Evolutionary conservation across 1,140 invertebrate genomes (phyloP).

Genomic region (Druon quercuslanigerum): DNA sequence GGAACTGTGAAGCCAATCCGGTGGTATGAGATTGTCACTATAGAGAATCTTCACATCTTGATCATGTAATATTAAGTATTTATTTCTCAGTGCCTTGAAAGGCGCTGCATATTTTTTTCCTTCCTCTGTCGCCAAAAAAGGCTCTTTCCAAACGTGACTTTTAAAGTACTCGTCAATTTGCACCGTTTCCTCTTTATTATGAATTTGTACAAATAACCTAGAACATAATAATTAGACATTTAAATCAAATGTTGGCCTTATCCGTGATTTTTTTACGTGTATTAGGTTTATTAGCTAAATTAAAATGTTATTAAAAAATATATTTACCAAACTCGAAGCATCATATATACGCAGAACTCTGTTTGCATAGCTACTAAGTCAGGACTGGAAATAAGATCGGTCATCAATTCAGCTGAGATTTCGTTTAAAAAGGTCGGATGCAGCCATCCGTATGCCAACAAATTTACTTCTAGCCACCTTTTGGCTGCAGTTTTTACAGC

Average conservation of each 20-base stretch:
- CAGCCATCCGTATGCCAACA: constrained; percentile 79
- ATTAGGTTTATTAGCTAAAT: neutral
- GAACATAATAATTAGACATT: constrained; percentile 33
- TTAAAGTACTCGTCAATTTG: constrained; percentile 73
- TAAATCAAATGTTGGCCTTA: neutral
- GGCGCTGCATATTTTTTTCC: constrained; percentile 78
- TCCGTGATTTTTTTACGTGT: too few relatives aligned
- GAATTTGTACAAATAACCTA: constrained; percentile 67
- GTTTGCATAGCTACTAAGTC: constrained; percentile 87
- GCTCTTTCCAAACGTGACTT: constrained; percentile 67
- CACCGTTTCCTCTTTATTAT: constrained; percentile 60
- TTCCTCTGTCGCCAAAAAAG: constrained; percentile 78
- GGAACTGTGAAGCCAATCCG: constrained; percentile 80
- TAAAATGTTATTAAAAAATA: constrained; percentile 22
- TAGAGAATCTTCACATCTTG: constrained; percentile 83
- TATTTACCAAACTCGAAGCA: constrained; percentile 82
- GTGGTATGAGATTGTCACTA: constrained; percentile 83
- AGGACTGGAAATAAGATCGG: constrained; percentile 79
- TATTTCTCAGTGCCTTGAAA: constrained; percentile 82
- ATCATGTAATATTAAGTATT: constrained; percentile 83
- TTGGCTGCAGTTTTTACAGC: constrained; percentile 80
- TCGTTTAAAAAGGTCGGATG: constrained; percentile 77
- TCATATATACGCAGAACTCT: constrained; percentile 86
- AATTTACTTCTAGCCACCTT: constrained; percentile 83
- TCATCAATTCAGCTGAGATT: constrained; percentile 82